A percentile compares a stretch with the other conserved stretches of the same genome.
Evolutionary conservation across 2,113 vertebrate genomes (phyloP).

Genomic region (Clinocottus analis): DNA sequence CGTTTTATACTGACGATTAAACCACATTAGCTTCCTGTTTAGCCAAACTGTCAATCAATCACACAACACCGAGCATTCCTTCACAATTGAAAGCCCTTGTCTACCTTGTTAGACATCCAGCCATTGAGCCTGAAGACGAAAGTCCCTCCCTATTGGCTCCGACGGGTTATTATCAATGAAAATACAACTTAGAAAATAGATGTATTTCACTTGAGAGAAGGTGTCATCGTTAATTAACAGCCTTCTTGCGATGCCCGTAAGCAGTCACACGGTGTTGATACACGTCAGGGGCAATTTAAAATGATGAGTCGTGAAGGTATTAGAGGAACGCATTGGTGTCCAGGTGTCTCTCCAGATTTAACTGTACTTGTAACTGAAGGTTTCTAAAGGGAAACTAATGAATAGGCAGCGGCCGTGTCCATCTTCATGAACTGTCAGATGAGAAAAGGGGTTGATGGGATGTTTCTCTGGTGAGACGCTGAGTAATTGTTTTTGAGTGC

Average conservation of each 20-base stretch:
- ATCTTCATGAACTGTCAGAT: slow-evolving; percentile 13
- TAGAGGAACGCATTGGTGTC: neutral
- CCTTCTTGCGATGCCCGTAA: neutral
- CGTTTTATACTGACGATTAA: too few species aligned
- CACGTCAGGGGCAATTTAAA: neutral
- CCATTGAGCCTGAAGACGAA: too few species aligned
- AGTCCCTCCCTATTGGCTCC: too few species aligned
- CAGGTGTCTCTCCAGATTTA: neutral
- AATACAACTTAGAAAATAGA: too few species aligned
- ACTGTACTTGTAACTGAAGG: slow-evolving; percentile 12
- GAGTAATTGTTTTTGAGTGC: slow-evolving; percentile 2
- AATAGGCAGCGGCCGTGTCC: slow-evolving; percentile 30
- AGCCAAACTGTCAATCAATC: too few species aligned
- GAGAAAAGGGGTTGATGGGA: neutral
- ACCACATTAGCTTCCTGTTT: too few species aligned
- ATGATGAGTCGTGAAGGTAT: neutral
- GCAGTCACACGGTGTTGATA: neutral
- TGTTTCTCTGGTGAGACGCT: neutral
- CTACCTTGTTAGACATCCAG: too few species aligned
- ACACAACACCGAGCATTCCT: too few species aligned
- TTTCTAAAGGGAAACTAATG: slow-evolving; percentile 29
- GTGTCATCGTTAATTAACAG: neutral
- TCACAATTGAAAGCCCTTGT: too few species aligned
- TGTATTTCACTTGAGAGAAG: too few species aligned
- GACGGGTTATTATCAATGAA: too few species aligned